A percentile compares a stretch with the other conserved stretches of the same genome.
phyloP scores from a whole-genome alignment of 2,113 vertebrate species.

The Sinocyclocheilus grahami region DNA sequence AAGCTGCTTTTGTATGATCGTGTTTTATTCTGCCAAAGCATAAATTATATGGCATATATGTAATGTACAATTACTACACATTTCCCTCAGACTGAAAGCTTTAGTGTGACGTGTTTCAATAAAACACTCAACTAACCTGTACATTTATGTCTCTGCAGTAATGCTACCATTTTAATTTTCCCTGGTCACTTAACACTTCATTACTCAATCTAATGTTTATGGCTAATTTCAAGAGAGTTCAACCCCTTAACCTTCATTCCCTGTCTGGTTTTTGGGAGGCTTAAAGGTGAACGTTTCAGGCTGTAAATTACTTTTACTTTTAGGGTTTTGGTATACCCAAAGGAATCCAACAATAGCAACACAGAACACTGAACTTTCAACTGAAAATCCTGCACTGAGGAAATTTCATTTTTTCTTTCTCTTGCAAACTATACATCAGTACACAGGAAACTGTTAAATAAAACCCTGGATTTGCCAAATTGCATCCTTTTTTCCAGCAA shows the following conservation, averaged over 20 bases:
- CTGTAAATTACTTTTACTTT: conserved; percentile 58
- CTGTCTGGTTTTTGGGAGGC: conserved; percentile 51
- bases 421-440: conserved; percentile 34
- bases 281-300: conserved; percentile 48
- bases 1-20: not conserved
- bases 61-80: conserved; percentile 6
- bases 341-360: conserved; percentile 49
- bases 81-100: conserved; percentile 1
- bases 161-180: conserved; percentile 66
- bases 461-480: conserved; percentile 30
- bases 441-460: conserved; percentile 43
- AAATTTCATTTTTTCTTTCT: not conserved
- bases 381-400: conserved; percentile 51
- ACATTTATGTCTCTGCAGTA: conserved; percentile 61
- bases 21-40: not conserved
- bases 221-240: conserved; percentile 45
- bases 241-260: conserved; percentile 46
- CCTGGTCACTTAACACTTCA: conserved; percentile 66
- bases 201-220: conserved; percentile 58
- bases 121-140: conserved; percentile 45
- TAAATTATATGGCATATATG: conserved; percentile 24
- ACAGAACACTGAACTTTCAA: conserved; percentile 45
- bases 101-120: conserved; percentile 13
- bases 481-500: conserved; percentile 35
- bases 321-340: conserved; percentile 44